phyloP scores from a whole-genome alignment of 1,140 invertebrate genomes.

The Heliconius eleuchia region DNA sequence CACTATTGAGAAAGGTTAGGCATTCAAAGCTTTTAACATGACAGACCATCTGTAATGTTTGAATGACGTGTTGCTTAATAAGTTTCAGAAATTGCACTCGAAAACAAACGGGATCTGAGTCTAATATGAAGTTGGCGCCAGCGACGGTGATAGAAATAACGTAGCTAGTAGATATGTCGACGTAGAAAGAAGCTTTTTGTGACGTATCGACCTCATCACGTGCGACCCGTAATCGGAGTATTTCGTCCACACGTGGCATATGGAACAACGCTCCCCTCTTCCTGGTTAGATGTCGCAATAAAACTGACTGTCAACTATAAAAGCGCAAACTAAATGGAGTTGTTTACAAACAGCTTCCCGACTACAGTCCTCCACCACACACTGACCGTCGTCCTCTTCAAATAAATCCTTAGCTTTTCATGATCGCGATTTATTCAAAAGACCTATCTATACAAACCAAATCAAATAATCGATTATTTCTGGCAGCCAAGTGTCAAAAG shows the following conservation, averaged over 20 bases:
- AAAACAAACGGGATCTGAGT: slow-evolving; percentile 66
- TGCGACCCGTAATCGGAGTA: slow-evolving; percentile 6
- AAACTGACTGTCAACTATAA: slow-evolving; percentile 22
- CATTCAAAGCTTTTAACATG: slow-evolving; percentile 14
- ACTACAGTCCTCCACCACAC: slow-evolving; percentile 27
- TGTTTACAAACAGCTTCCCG: slow-evolving; percentile 64
- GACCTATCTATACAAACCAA: slow-evolving; percentile 52
- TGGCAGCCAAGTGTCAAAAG: slow-evolving; percentile 60
- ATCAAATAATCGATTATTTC: slow-evolving; percentile 70
- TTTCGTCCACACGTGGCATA: slow-evolving; percentile 15
- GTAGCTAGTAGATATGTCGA: slow-evolving; percentile 64
- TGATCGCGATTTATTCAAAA: slow-evolving; percentile 48
- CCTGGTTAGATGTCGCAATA: slow-evolving; percentile 1
- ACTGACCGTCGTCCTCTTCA: slow-evolving; percentile 29
- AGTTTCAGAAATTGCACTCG: slow-evolving; percentile 57
- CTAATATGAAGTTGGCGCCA: slow-evolving; percentile 70
- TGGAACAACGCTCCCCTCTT: not conserved
- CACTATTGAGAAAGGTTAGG: slow-evolving; percentile 21
- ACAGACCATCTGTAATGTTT: slow-evolving; percentile 23
- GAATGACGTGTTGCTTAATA: slow-evolving; percentile 63
- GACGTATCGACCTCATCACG: slow-evolving; percentile 41
- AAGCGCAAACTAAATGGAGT: slow-evolving; percentile 48
- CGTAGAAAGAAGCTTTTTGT: slow-evolving; percentile 57
- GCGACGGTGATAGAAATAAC: slow-evolving; percentile 67
- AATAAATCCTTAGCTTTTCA: slow-evolving; percentile 35